phyloP scores from a whole-genome alignment of 2,113 vertebrate species.

The Elachura formosa region DNA sequence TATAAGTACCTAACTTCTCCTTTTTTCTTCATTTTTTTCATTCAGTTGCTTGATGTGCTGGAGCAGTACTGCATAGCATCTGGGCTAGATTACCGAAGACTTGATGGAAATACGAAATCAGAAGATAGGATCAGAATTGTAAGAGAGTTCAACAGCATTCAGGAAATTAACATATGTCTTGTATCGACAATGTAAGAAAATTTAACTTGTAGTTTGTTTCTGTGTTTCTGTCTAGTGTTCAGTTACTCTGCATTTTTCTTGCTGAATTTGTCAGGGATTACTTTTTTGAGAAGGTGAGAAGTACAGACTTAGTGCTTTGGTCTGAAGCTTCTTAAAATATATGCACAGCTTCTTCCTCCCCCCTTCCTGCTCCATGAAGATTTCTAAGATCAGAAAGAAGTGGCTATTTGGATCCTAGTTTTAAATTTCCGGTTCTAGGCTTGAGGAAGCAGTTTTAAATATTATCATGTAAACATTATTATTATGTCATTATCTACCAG shows the following conservation, averaged over 20 bases:
- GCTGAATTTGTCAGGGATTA: not conserved
- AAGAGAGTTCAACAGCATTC: conserved; percentile 87
- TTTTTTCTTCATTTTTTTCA: not conserved
- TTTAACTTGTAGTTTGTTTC: not conserved
- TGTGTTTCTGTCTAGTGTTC: not conserved
- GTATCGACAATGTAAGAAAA: conserved; percentile 93
- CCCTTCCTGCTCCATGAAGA: not conserved
- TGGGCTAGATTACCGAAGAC: conserved; percentile 88
- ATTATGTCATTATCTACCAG: not conserved
- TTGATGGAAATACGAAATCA: conserved; percentile 90
- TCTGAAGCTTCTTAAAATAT: not conserved
- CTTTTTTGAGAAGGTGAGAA: conserved; percentile 2
- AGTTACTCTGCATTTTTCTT: not conserved
- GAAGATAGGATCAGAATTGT: conserved; percentile 90
- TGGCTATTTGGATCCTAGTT: not conserved
- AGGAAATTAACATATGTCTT: conserved; percentile 89
- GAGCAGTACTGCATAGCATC: conserved; percentile 92
- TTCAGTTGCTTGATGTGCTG: conserved; percentile 86
- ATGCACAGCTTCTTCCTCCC: not conserved
- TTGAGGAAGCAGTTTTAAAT: not conserved
- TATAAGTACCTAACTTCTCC: not conserved
- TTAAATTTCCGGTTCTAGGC: not conserved
- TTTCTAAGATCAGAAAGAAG: not conserved
- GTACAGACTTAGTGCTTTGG: not conserved
- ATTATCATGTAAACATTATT: not conserved